These are phyloP conservation scores for Chrysaora quinquecirrha DNA, from an alignment of 30 jellyfish, hydroid and myxozoan genomes.

Conservation along the genomic window DNA sequence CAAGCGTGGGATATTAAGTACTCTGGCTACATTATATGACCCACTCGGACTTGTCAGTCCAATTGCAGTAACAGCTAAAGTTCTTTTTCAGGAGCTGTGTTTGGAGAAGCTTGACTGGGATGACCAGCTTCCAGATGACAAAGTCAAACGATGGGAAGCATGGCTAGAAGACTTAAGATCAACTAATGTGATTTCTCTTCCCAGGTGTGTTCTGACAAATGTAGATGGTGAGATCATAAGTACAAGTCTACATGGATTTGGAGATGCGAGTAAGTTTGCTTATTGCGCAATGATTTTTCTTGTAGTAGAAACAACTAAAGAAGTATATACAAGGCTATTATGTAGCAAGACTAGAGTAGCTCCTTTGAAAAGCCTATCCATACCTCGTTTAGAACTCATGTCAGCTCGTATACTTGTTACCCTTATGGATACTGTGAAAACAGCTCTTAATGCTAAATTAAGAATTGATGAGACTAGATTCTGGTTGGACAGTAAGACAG, in stretches of 20 bases:
- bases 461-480: slow-evolving; percentile 3
- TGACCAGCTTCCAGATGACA: slow-evolving; percentile 32
- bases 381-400: slow-evolving; percentile 48
- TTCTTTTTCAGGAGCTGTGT: slow-evolving; percentile 29
- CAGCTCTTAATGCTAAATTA: slow-evolving; percentile 14
- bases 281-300: neutral
- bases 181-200: neutral
- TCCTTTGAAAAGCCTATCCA: slow-evolving; percentile 31
- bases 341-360: too few relatives aligned
- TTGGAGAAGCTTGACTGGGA: slow-evolving; percentile 24
- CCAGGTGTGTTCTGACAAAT: slow-evolving; percentile 26
- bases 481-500: slow-evolving; percentile 53
- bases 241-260: neutral
- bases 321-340: neutral
- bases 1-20: slow-evolving; percentile 51
- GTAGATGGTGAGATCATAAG: neutral
- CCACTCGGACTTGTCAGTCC: too few relatives aligned
- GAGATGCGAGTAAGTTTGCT: neutral
- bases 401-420: slow-evolving; percentile 34
- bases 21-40: slow-evolving; percentile 34
- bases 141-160: slow-evolving; percentile 25
- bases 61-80: too few relatives aligned
- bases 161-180: slow-evolving; percentile 12
- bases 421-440: slow-evolving; percentile 24
- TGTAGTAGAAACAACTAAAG: neutral